Conservation (phyloP, 2,888 invertebrate genomes). For the Octonoba sinensis region DNA sequence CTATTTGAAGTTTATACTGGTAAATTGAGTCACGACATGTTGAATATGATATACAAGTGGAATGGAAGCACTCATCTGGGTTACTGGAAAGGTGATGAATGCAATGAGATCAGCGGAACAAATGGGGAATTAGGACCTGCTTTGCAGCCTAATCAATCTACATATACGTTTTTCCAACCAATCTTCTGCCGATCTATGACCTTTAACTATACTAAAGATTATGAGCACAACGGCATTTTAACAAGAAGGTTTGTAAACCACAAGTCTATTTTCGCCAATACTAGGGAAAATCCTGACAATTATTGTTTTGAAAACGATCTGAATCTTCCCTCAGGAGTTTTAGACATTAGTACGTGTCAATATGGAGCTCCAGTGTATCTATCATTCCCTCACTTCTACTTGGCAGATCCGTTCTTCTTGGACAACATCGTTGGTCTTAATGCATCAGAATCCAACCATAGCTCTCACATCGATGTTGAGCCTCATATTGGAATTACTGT, state of each 20-base stretch:
- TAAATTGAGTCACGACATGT: slow-evolving; percentile 21
- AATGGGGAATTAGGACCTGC: slow-evolving; percentile 42
- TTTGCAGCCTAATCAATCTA: slow-evolving; percentile 3
- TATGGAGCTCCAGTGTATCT: slow-evolving; percentile 48
- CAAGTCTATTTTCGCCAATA: slow-evolving; percentile 26
- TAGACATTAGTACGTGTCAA: slow-evolving; percentile 60
- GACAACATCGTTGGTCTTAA: slow-evolving; percentile 25
- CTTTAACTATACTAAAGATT: slow-evolving; percentile 20
- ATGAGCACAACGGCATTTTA: slow-evolving; percentile 20
- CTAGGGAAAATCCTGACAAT: slow-evolving; percentile 46
- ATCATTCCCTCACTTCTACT: slow-evolving; percentile 51
- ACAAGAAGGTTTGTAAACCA: slow-evolving; percentile 47
- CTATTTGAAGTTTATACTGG: slow-evolving; percentile 61
- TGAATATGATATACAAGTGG: slow-evolving; percentile 57
- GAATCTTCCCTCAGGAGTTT: slow-evolving; percentile 45
- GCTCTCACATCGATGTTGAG: slow-evolving; percentile 87
- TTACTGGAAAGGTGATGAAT: slow-evolving; percentile 26
- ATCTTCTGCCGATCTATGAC: slow-evolving; percentile 36
- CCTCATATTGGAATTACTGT: slow-evolving; percentile 76
- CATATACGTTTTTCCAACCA: slow-evolving; percentile 41
- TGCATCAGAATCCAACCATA: slow-evolving; percentile 74
- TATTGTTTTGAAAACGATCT: slow-evolving; percentile 41
- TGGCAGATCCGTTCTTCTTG: slow-evolving; percentile 34
- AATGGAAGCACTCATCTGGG: slow-evolving; percentile 40
- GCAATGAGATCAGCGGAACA: slow-evolving; percentile 48